Percentiles rank a stretch among this genome's conserved stretches.
Conservation (phyloP, 1,140 invertebrate species). For the Drosophila ercepeae region DNA sequence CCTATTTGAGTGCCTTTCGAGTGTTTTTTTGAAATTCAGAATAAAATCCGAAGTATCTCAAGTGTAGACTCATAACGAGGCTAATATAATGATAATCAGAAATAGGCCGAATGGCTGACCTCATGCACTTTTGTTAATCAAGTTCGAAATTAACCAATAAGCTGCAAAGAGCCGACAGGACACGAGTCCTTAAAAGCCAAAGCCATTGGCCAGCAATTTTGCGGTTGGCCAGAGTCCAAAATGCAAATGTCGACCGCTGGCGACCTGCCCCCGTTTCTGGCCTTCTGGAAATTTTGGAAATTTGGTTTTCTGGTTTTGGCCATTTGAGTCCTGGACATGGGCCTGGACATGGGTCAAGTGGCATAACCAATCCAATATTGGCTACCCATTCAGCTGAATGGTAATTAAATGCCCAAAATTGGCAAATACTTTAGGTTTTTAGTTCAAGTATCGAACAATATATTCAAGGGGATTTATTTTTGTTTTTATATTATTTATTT, state of each 20-base stretch:
- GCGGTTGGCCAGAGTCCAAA: constrained; percentile 53
- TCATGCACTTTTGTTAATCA: constrained; percentile 64
- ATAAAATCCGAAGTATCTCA: not conserved
- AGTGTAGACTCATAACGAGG: constrained; percentile 8
- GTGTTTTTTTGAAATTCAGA: constrained; percentile 13
- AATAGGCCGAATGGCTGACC: constrained; percentile 6
- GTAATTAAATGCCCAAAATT: not conserved
- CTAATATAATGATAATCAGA: constrained; percentile 22
- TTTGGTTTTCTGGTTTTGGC: not conserved
- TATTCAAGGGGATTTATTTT: not conserved
- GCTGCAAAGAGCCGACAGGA: constrained; percentile 46
- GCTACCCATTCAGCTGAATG: not conserved
- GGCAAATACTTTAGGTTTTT: not conserved
- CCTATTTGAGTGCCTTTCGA: constrained; percentile 70
- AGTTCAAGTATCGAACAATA: not conserved
- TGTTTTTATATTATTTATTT: not conserved
- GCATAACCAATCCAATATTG: not conserved
- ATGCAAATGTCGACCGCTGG: constrained; percentile 52
- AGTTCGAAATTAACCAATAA: constrained; percentile 74
- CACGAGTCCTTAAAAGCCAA: constrained; percentile 41
- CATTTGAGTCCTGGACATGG: not conserved
- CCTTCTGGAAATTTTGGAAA: not conserved
- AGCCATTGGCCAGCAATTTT: constrained; percentile 56
- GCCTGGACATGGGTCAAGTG: not conserved
- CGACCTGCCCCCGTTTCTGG: no score